These are phyloP conservation scores for Sicus ferrugineus DNA, from an alignment of 2,888 invertebrate genomes.

Conservation along the genomic window DNA sequence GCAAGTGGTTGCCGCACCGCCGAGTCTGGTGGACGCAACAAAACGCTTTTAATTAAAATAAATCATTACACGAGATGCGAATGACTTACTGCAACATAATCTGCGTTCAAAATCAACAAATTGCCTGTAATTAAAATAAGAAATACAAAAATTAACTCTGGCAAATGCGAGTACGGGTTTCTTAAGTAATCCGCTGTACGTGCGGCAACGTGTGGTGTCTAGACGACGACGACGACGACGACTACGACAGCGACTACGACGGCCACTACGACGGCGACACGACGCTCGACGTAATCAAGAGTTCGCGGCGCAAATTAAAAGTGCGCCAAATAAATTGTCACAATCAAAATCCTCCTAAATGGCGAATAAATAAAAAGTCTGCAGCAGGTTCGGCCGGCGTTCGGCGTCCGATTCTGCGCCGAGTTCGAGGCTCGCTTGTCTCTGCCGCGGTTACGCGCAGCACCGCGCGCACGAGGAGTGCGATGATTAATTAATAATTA, in stretches of 20 bases:
- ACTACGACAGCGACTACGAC: too few species aligned
- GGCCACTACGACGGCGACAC: too few species aligned
- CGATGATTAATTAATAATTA: slow-evolving; percentile 48
- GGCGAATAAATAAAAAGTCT: slow-evolving; percentile 34
- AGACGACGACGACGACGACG: too few species aligned
- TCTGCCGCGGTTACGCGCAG: slow-evolving; percentile 3
- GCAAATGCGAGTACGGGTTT: neutral
- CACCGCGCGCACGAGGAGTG: slow-evolving; percentile 39
- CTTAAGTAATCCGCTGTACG: slow-evolving; percentile 16
- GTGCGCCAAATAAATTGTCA: slow-evolving; percentile 29
- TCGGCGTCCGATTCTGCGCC: neutral
- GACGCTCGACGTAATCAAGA: slow-evolving; percentile 35
- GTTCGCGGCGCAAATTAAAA: slow-evolving; percentile 34
- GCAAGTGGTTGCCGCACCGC: too few species aligned
- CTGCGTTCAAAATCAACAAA: neutral
- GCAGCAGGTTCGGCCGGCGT: slow-evolving; percentile 32
- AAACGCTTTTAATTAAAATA: too few species aligned
- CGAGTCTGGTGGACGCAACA: too few species aligned
- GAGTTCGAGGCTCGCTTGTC: neutral
- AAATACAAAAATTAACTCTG: slow-evolving; percentile 8
- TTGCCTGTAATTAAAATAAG: slow-evolving; percentile 25
- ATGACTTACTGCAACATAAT: slow-evolving; percentile 6
- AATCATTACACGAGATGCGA: neutral
- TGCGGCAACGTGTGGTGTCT: slow-evolving; percentile 37
- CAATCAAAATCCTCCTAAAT: slow-evolving; percentile 38